Evolutionary conservation across 2,797 vertebrate genomes (phyloP), one percentile per base, ranked within the genome.

Genomic region (Atherinosoma microstoma): DNA sequence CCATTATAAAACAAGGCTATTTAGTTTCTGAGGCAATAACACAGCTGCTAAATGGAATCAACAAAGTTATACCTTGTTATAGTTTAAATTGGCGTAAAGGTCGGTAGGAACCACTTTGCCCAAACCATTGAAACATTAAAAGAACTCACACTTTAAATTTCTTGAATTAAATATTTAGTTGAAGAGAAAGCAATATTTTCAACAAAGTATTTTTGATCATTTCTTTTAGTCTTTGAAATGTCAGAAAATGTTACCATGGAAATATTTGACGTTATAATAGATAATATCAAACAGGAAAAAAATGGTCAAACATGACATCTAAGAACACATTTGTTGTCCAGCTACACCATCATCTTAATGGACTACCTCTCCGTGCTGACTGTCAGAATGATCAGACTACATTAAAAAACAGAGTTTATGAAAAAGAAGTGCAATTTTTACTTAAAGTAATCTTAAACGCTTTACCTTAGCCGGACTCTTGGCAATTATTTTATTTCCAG

Each of bases 401-500:
- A 13, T 61, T 73, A 2, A n/a, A 29, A 67, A 40, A 24, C 32
- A 36, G 4, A 69, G 30, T 13, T 35, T 18, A 20, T 1, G 6
- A 71, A 24, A 71, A 16, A 51, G 54, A 12, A 42, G 35, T 67
- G 3, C 8, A 42, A 16, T 65, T 45, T 30, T 51, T 63, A 35
- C 49, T 57, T 40, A 3, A 66, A 34, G 13, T 34, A 24, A 63
- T 27, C 34, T 40, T 54, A 27, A 57, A 73, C 62, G 32, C 16
- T 42, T 78, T 12, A 42, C 45, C 24, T 35, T 30, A 4, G 49
- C 38, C 36, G 34, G 51, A 75, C 47, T 57, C 15, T 27, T 40
- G 78, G 72, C 80, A 85, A 71, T 78, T 83, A 82, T 65, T 78
- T 81, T 57, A 80, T 70, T 80, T 71, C 68, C 53, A 34, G 40